Evolutionary conservation across 2,113 vertebrate genomes (phyloP), one percentile per base, ranked within the genome.

Genomic region (Gorsachius goisagi): DNA sequence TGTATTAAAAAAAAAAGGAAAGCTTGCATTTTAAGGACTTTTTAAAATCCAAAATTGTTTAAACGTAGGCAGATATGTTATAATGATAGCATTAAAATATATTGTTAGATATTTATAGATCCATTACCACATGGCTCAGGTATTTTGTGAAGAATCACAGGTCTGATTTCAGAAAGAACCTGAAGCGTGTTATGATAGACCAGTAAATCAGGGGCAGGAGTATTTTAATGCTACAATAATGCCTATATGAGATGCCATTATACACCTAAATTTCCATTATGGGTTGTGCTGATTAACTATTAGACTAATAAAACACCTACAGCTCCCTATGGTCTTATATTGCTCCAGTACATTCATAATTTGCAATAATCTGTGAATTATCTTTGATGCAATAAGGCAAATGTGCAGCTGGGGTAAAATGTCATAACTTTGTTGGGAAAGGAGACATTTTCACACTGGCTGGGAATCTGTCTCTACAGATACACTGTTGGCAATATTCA

Each of bases 301-400:
- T 60, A 84, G 47, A 39, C 30, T 90, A 87, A 94, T 78, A 92
- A 89, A 94, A 56, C 33, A 78, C n/a, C 73, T 89, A 89, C 49
- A 53, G 88, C 83, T 89, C 90, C 85, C 95, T 56, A 0, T 10
- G 75, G 75, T 37, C 64, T 63, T 77, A 8, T 27, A 74, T 12
- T 84, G 72, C 41, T 90, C 47, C 55, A 67, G 15, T n/a, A 59
- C 30, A 18, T 81, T 75, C 32, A 55, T 84, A 84, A 84, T 90
- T 81, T 92, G 68, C 68, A 85, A 64, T 93, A 90, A 92, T 59
- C 39, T 35, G 15, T 67, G 73, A 87, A 78, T 96, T 85, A 83
- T 74, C 72, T 77, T 73, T 59, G 52, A 72, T 92, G n/a, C 27
- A 90, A 86, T 59, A 73, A 59, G 32, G 64, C 52, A 85, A 80